Evolutionary conservation across 1,140 invertebrate genomes (phyloP).

Genomic region (Drosophila santomea): DNA sequence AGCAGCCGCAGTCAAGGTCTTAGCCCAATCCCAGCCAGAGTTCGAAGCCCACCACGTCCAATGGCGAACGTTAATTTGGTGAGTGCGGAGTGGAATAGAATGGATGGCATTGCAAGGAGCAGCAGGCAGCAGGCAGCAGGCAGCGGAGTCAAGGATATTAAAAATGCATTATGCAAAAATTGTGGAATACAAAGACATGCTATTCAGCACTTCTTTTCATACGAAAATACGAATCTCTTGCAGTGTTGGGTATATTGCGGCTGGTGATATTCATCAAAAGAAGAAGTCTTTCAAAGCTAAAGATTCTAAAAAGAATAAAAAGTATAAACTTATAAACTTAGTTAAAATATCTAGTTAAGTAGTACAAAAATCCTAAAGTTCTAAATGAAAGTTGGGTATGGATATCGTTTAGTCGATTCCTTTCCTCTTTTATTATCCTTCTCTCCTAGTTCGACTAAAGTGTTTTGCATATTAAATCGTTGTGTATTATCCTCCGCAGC

Average conservation of each 20-base stretch:
- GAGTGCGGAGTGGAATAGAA: constrained; percentile 13
- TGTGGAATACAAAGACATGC: constrained; percentile 4
- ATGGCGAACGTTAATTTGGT: constrained; percentile 66
- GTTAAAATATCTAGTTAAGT: too few relatives aligned
- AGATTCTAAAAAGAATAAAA: neutral
- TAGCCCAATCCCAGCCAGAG: constrained; percentile 30
- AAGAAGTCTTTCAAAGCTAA: neutral
- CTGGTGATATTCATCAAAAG: neutral
- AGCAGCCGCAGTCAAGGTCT: constrained; percentile 49
- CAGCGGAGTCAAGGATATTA: constrained; percentile 33
- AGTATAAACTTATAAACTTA: too few relatives aligned
- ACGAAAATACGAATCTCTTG: neutral
- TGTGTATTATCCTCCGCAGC: constrained; percentile 31
- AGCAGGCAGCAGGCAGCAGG: neutral
- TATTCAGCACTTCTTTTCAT: constrained; percentile 13
- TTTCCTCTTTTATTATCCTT: neutral
- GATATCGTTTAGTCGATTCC: neutral
- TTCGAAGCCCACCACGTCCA: constrained; percentile 37
- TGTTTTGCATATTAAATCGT: constrained; percentile 39
- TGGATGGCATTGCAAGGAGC: neutral
- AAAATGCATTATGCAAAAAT: constrained; percentile 44
- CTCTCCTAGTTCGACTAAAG: neutral
- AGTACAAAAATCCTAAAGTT: too few relatives aligned
- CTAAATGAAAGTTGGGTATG: too few relatives aligned
- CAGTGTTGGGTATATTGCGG: neutral